phyloP scores from a whole-genome alignment of 2,113 vertebrate species.

The Thinocorus orbignyianus region DNA sequence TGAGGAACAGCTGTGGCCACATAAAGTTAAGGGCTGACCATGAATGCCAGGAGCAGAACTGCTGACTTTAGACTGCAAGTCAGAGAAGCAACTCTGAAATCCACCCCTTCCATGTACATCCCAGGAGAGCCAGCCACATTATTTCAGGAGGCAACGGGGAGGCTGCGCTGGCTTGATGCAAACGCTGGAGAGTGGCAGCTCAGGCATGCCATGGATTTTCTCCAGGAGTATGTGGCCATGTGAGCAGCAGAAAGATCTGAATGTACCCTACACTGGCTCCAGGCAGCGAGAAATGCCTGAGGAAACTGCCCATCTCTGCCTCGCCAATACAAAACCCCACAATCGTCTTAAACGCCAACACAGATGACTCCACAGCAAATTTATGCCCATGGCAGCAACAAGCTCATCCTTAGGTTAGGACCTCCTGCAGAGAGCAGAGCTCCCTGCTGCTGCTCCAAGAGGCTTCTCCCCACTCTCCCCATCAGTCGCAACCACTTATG shows the following conservation, averaged over 20 bases:
- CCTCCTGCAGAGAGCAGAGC: not conserved
- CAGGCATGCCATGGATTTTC: not conserved
- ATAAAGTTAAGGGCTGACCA: not conserved
- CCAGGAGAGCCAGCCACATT: not conserved
- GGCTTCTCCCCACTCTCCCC: not conserved
- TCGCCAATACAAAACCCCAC: not conserved
- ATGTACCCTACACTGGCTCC: not conserved
- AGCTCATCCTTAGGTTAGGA: not conserved
- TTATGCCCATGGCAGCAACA: not conserved
- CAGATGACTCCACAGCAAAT: not conserved
- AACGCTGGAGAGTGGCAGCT: not conserved
- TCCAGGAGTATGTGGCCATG: not conserved
- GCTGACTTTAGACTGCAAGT: not conserved
- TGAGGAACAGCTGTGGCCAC: not conserved
- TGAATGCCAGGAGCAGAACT: not conserved
- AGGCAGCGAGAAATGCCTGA: not conserved
- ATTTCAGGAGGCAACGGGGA: not conserved
- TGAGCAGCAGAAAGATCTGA: not conserved
- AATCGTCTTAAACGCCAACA: not conserved
- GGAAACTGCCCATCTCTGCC: not conserved
- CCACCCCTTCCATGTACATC: not conserved
- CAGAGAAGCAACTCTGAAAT: not conserved
- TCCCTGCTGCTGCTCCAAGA: not conserved
- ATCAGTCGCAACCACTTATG: fast-evolving
- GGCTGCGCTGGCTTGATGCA: not conserved